Conservation (phyloP, 2,797 vertebrate genomes). For the Masticophis lateralis region DNA sequence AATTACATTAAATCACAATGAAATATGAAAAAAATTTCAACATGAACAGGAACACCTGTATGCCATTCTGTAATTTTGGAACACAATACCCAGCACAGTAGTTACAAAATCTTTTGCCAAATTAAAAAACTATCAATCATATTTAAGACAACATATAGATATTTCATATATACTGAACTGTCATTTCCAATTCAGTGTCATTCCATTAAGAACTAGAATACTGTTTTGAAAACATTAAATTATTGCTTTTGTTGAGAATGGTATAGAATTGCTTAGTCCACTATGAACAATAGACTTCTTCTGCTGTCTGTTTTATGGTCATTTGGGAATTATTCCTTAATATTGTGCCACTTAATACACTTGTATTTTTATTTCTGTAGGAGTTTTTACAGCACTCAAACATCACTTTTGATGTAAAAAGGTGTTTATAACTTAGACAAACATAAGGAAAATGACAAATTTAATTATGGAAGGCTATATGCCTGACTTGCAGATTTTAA, state of each 20-base stretch:
- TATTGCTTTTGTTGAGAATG: neutral
- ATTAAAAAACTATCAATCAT: neutral
- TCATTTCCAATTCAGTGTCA: neutral
- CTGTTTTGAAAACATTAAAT: neutral
- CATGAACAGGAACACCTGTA: neutral
- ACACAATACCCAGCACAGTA: neutral
- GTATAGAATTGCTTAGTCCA: neutral
- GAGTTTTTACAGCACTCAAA: neutral
- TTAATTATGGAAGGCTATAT: neutral
- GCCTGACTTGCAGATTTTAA: accelerated
- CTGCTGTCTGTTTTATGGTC: neutral
- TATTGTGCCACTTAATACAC: neutral
- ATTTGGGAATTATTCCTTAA: neutral
- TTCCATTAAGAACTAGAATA: neutral
- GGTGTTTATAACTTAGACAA: neutral
- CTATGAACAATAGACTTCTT: neutral
- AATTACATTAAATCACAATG: neutral
- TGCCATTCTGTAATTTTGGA: constrained; percentile 4
- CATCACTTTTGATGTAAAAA: neutral
- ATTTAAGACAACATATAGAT: neutral
- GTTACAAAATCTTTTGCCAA: neutral
- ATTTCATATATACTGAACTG: neutral
- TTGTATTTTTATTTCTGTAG: neutral
- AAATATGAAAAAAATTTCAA: neutral
- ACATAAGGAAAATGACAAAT: neutral